Conservation (phyloP, 2,888 invertebrate genomes). For the Lysandra bellargus region DNA sequence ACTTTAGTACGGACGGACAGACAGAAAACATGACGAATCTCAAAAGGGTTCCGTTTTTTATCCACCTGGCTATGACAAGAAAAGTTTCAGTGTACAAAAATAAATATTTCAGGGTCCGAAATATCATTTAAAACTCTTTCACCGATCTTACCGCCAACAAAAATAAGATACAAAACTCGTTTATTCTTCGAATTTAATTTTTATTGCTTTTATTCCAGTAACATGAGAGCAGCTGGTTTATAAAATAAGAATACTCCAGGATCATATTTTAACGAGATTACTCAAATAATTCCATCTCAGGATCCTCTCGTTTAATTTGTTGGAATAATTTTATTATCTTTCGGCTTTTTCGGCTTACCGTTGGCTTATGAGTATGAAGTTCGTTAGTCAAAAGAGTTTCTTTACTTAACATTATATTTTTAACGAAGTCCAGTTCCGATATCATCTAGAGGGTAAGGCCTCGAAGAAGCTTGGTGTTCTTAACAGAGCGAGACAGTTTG, state of each 20-base stretch:
- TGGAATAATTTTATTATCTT: constrained; percentile 7
- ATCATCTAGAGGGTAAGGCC: too few species aligned
- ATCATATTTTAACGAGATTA: constrained; percentile 1
- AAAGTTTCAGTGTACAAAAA: too few species aligned
- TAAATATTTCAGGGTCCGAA: neutral
- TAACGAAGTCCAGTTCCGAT: too few species aligned
- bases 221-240: neutral
- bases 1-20: too few species aligned
- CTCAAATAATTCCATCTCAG: neutral
- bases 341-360: neutral
- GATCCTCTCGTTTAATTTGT: neutral
- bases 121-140: neutral
- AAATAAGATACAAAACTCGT: neutral
- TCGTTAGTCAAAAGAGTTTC: too few species aligned
- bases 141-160: neutral
- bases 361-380: too few species aligned
- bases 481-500: too few species aligned
- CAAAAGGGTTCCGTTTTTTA: too few species aligned
- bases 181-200: neutral
- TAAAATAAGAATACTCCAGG: neutral
- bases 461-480: too few species aligned
- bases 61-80: too few species aligned
- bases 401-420: too few species aligned
- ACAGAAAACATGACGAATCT: too few species aligned
- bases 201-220: neutral